Evolutionary conservation across 2,888 invertebrate genomes (phyloP).

Genomic region (Rhogogaster chlorosoma): DNA sequence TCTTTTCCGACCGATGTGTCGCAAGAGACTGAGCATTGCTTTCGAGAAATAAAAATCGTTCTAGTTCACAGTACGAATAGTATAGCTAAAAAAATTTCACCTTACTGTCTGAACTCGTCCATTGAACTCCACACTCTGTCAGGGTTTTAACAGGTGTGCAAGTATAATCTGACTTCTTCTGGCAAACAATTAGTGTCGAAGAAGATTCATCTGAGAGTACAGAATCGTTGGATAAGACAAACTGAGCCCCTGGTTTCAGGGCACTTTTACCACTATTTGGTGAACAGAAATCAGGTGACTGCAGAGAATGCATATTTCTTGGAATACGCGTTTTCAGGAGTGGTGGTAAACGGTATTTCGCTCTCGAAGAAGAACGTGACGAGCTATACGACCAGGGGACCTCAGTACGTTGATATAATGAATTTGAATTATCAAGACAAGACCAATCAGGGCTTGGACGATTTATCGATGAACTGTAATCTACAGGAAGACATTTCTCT

Average conservation of each 20-base stretch:
- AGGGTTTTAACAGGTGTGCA: slow-evolving; percentile 14
- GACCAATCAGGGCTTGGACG: neutral
- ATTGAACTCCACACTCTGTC: slow-evolving; percentile 24
- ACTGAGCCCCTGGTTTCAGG: neutral
- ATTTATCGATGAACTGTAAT: neutral
- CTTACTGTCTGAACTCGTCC: slow-evolving; percentile 3
- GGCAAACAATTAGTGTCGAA: slow-evolving; percentile 32
- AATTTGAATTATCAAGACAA: neutral
- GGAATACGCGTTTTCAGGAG: neutral
- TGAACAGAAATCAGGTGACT: neutral
- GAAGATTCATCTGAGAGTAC: neutral
- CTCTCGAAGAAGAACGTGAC: neutral
- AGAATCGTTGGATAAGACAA: neutral
- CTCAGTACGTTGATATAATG: neutral
- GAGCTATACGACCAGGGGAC: neutral
- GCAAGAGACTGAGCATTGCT: neutral
- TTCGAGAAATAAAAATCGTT: slow-evolving; percentile 9
- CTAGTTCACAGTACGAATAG: neutral
- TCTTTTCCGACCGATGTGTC: neutral
- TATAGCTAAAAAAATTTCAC: neutral
- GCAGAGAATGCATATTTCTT: neutral
- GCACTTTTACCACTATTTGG: neutral
- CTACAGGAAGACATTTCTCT: neutral
- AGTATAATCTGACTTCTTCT: slow-evolving; percentile 16
- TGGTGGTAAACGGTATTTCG: neutral